phyloP scores from a whole-genome alignment of 1,140 invertebrate genomes.

The Drosophila gunungcola region DNA sequence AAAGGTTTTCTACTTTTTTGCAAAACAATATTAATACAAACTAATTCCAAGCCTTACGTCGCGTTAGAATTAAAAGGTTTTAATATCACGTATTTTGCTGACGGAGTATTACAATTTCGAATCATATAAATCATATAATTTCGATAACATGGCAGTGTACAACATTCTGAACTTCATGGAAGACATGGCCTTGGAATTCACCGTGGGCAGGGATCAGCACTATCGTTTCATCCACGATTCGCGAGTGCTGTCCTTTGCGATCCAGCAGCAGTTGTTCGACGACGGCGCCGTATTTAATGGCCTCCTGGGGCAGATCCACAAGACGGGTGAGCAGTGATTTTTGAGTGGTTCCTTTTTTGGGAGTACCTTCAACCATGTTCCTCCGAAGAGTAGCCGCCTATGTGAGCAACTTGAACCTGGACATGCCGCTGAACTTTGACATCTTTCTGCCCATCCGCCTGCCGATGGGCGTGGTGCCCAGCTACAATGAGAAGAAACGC shows the following conservation, averaged over 20 bases:
- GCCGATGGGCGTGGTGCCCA: slow-evolving; percentile 17
- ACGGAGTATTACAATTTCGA: no score
- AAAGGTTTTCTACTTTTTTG: no score
- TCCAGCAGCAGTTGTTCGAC: not conserved
- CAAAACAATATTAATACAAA: no score
- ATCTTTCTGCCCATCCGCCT: slow-evolving; percentile 50
- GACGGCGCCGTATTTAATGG: slow-evolving; percentile 12
- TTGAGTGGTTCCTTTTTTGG: not conserved
- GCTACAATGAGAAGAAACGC: slow-evolving; percentile 19
- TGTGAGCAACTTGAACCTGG: slow-evolving; percentile 23
- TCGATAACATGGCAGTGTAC: not conserved
- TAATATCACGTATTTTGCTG: no score
- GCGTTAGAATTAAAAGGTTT: no score
- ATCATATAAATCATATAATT: no score
- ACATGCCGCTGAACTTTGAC: slow-evolving; percentile 54
- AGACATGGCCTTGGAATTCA: not conserved
- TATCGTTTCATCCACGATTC: not conserved
- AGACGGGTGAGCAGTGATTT: slow-evolving; percentile 19
- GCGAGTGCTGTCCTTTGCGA: not conserved
- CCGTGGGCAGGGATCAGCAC: not conserved
- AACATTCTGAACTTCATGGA: slow-evolving; percentile 2
- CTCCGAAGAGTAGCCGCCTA: slow-evolving; percentile 19
- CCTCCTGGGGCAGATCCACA: slow-evolving; percentile 9
- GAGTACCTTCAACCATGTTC: no score
- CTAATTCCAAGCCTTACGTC: no score